Base-by-base conservation (phyloP, 1,140 invertebrate genomes). In the Apis florea region DNA sequence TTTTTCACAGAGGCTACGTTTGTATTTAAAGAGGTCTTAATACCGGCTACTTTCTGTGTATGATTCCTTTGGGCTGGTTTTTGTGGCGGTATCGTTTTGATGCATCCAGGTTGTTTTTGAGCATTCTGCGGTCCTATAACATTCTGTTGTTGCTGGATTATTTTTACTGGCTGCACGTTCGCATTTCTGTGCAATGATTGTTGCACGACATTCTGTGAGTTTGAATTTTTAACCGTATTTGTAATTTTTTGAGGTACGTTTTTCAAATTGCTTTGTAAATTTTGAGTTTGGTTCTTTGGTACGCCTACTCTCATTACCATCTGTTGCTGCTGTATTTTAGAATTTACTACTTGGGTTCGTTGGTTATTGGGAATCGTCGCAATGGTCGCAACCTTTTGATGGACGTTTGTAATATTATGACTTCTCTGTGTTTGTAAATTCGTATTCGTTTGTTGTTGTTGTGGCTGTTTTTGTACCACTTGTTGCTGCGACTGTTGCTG, bases 1-100 rank as follows among this genome's bases (percentile, higher is more conserved):
- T 21, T 58, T 68, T 92, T 92, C 19, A 86, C 72, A 1, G 89
- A 53, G 26, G 89, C 54, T n/a, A 85, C 82, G 24, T 91, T 93
- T 1, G 92, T 89, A 58, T 91, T 93, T 21, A 92, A 61, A 0
- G 90, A 90, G 0, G 90, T 91, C 24, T 93, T 93, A 6, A 92
- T 85, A 0, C 88, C 24, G 72, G 71, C 10, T 0, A 83, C 73
- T 70, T 93, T 92, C 26, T 89, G 86, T 19, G 84, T 66, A n/a
- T 92, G 88, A 79, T 91, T 92, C 21, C 90, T 90, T 51, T 90
- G 89, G 4, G 82, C 26, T 0, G 90, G 85, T 68, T 93, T 93
- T 53, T 93, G 92, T 9, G 92, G 84, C 0, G 92, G 90, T 67
- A 93, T 93, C 1, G 92, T 93, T 47, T 93, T 93, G 10, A 93